A percentile compares a stretch with the other conserved stretches of the same genome.
phyloP scores from a whole-genome alignment of 2,888 invertebrate genomes.

The Bedellia somnulentella region DNA sequence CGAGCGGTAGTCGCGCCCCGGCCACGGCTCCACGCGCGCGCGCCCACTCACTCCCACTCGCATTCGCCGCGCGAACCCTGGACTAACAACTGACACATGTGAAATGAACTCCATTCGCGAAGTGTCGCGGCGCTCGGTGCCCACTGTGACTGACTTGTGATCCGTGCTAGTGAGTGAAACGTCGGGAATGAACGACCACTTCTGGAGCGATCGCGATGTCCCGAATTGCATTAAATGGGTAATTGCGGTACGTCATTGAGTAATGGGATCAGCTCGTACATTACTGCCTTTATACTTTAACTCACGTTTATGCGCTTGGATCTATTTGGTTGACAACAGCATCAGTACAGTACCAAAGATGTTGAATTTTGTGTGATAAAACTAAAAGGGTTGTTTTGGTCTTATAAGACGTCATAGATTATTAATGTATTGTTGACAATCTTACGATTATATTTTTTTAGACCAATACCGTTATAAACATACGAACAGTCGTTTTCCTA shows the following conservation, averaged over 20 bases:
- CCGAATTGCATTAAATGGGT: conserved; percentile 60
- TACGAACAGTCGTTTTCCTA: no score
- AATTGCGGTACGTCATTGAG: conserved; percentile 59
- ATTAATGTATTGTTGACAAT: no score
- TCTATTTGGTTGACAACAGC: no score
- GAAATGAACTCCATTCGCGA: conserved; percentile 29
- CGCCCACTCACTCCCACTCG: conserved; percentile 30
- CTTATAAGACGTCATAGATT: no score
- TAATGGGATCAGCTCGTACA: conserved; percentile 55
- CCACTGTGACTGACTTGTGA: conserved; percentile 39
- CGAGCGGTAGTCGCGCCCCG: conserved; percentile 51
- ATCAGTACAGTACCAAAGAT: no score
- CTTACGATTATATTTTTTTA: no score
- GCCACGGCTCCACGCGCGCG: conserved; percentile 53
- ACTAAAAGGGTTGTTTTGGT: no score
- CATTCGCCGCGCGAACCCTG: conserved; percentile 22
- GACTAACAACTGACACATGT: conserved; percentile 40
- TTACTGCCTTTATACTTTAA: no score
- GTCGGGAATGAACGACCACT: conserved; percentile 39
- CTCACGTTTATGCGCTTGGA: no score
- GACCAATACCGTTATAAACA: no score
- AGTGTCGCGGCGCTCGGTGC: conserved; percentile 31
- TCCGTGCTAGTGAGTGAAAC: conserved; percentile 55
- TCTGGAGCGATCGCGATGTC: conserved; percentile 45
- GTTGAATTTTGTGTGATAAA: no score